Evolutionary conservation across 1,140 invertebrate species (phyloP).

Genomic region (Antheraea pernyi): DNA sequence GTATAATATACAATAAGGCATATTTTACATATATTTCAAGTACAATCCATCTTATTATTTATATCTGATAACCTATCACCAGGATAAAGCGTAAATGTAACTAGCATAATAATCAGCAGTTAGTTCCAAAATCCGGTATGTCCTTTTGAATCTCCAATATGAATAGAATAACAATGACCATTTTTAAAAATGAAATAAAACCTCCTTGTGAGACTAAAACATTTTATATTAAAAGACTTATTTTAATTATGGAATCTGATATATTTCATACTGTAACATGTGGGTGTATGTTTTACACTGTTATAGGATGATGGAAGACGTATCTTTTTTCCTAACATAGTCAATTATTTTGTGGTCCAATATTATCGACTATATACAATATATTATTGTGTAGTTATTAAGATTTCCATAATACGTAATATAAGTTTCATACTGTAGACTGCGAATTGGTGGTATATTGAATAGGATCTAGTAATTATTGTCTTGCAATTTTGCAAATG

Average conservation of each 20-base stretch:
- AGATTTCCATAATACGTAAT: neutral
- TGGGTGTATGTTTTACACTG: neutral
- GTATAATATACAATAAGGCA: too few relatives aligned
- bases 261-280: neutral
- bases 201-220: neutral
- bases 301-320: too few relatives aligned
- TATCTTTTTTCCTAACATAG: too few relatives aligned
- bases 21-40: too few relatives aligned
- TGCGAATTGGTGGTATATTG: neutral
- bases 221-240: neutral
- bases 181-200: too few relatives aligned
- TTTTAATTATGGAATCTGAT: neutral
- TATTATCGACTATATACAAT: neutral
- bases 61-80: neutral
- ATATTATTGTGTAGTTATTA: conserved; percentile 10
- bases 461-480: neutral
- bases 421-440: conserved; percentile 1
- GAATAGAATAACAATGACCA: neutral
- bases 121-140: neutral
- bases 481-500: neutral
- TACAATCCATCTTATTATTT: too few relatives aligned
- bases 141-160: neutral
- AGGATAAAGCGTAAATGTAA: neutral
- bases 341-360: neutral
- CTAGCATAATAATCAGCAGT: neutral